Evolutionary conservation across 2,113 vertebrate genomes (phyloP).

Genomic region (Aspiorhynchus laticeps): DNA sequence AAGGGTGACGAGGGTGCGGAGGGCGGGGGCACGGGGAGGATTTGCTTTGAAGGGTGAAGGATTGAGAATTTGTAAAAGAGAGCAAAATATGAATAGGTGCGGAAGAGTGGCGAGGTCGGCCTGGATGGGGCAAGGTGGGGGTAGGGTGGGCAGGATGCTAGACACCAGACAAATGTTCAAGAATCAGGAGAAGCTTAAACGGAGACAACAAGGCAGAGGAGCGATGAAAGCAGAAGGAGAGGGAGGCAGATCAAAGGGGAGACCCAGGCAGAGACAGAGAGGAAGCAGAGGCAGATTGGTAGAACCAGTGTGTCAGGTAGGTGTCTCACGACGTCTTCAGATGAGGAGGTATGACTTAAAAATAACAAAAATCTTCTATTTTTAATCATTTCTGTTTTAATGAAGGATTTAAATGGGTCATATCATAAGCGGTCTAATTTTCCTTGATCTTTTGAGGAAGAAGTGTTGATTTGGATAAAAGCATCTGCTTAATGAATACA

Average conservation of each 20-base stretch:
- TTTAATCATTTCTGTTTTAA: constrained; percentile 1
- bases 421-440: neutral
- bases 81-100: constrained; percentile 35
- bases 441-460: neutral
- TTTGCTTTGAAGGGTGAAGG: constrained; percentile 23
- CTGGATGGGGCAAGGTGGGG: constrained; percentile 67
- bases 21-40: neutral
- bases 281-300: constrained; percentile 17
- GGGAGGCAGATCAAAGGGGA: constrained; percentile 28
- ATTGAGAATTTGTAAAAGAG: constrained; percentile 40
- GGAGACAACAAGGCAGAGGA: constrained; percentile 27
- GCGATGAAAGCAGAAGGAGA: constrained; percentile 43
- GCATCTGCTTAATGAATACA: neutral
- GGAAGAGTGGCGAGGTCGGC: constrained; percentile 56
- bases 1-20: neutral
- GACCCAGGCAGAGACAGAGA: constrained; percentile 32
- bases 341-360: constrained; percentile 4
- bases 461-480: neutral
- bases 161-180: constrained; percentile 58
- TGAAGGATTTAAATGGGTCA: neutral
- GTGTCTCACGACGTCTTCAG: constrained; percentile 19
- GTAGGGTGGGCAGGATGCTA: constrained; percentile 64
- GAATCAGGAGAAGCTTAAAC: constrained; percentile 15
- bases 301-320: constrained; percentile 48
- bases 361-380: neutral